Conservation (phyloP, 2,797 vertebrate genomes). For the Sphenopsis melanotis region DNA sequence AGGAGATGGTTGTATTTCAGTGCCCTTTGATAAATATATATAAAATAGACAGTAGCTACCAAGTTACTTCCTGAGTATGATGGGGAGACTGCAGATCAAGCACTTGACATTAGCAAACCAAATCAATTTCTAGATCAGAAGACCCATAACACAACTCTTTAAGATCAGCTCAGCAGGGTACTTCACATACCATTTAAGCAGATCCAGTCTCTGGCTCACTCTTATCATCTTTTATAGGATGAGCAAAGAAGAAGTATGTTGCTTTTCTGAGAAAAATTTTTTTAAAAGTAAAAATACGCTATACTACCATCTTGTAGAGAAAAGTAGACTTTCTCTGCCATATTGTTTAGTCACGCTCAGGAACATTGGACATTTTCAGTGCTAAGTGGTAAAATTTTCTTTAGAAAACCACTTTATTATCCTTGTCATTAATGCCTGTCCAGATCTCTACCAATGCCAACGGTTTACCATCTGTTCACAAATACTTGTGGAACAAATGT, state of each 20-base stretch:
- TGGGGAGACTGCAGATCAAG: not conserved
- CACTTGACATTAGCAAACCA: not conserved
- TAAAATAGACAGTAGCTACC: not conserved
- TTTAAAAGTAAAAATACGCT: not conserved
- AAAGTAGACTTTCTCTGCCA: not conserved
- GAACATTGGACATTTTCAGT: not conserved
- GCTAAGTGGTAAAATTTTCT: not conserved
- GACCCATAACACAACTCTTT: not conserved
- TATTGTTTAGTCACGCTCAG: not conserved
- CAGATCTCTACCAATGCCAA: not conserved
- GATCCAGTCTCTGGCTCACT: not conserved
- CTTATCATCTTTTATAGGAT: not conserved
- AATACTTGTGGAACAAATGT: not conserved
- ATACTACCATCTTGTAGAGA: not conserved
- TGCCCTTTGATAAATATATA: not conserved
- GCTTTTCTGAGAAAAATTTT: not conserved
- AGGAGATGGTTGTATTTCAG: not conserved
- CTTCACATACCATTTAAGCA: not conserved
- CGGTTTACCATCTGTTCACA: constrained; percentile 19
- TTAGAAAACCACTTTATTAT: constrained; percentile 14
- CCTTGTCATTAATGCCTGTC: constrained; percentile 22
- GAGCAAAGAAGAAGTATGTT: not conserved
- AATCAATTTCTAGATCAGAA: not conserved
- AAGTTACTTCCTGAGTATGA: not conserved
- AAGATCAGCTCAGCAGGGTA: not conserved